Evolutionary conservation across 2,888 invertebrate species (phyloP).

Genomic region (Tenthredo scrophulariae): DNA sequence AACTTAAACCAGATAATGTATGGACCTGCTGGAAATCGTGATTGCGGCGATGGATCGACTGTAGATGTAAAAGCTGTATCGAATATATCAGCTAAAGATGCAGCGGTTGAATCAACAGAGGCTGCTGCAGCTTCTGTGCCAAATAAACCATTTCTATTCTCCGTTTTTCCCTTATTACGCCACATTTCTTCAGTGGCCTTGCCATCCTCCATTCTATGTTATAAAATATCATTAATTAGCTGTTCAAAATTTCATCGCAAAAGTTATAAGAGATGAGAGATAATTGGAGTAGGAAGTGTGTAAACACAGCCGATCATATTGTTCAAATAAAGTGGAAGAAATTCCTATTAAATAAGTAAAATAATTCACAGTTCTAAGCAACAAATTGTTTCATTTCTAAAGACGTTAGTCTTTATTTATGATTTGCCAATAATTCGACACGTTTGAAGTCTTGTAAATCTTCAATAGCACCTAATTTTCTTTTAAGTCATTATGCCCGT

Average conservation of each 20-base stretch:
- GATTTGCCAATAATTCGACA: neutral
- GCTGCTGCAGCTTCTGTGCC: constrained; percentile 68
- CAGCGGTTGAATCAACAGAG: constrained; percentile 69
- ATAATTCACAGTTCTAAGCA: neutral
- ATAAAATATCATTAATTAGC: neutral
- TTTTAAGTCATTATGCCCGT: too few species aligned
- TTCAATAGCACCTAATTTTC: neutral
- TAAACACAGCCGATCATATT: neutral
- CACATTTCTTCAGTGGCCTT: constrained; percentile 71
- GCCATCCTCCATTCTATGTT: constrained; percentile 72
- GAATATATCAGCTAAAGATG: constrained; percentile 83
- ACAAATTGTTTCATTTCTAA: neutral
- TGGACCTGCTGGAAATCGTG: constrained; percentile 73
- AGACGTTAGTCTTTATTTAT: neutral
- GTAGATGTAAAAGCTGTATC: constrained; percentile 83
- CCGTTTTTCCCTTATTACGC: constrained; percentile 70
- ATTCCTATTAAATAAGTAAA: neutral
- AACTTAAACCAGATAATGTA: neutral
- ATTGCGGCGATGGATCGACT: constrained; percentile 77
- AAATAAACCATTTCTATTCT: constrained; percentile 68
- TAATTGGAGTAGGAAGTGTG: neutral
- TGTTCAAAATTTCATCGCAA: neutral
- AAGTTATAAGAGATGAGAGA: neutral
- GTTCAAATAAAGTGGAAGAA: neutral
- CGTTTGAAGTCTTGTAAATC: neutral